Base-by-base conservation (phyloP, 2,888 invertebrate species). In the Ichneumon xanthorius region DNA sequence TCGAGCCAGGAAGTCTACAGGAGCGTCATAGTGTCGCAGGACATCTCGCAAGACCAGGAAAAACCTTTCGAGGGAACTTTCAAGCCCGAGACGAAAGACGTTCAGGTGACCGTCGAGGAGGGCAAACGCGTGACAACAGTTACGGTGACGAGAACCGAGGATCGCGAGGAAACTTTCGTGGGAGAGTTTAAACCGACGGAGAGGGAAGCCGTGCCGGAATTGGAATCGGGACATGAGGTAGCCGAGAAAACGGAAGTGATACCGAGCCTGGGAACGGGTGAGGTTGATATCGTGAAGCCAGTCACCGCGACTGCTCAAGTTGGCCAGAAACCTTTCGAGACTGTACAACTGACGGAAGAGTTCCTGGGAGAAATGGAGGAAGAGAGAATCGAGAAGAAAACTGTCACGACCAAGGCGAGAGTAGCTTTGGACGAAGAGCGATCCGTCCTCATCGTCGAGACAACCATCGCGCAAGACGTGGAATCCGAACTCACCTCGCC, bases 81-180 rank as follows among this genome's bases (percentile, higher is more conserved):
- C 76, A 90, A 91, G 82, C 89, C 94, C 11, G 93, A 94, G 75
- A 88, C 89, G 0, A 94, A 94, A 86, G 93, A 93, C 80, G 94
- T 95, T n/a, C 92, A 93, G 70, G 83, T 95, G 22, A 91, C 91
- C 11, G 91, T 95, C 79, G 93, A 93, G 79, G 94, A 94, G 88
- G 94, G 93, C 22, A 92, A 93, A 86, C 92, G 94, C 33, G 89
- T 95, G n/a, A 92, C 92, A 0, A 90, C 88, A 0, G 90, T 96
- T 0, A 95, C 94, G 48, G 95, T 96, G 94, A 92, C 95, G 45
- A 94, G 94, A 82, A 90, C 93, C 65, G 95, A 94, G 88, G 95
- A 96, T 90, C 93, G 91, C 78, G 95, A 95, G 90, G 91, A 92
- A 61, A 82, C 89, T 1, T 92, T 95, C 50, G 89, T 92, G 82